Base-by-base conservation (phyloP, 1,140 invertebrate species). In the Lucilia sericata region DNA sequence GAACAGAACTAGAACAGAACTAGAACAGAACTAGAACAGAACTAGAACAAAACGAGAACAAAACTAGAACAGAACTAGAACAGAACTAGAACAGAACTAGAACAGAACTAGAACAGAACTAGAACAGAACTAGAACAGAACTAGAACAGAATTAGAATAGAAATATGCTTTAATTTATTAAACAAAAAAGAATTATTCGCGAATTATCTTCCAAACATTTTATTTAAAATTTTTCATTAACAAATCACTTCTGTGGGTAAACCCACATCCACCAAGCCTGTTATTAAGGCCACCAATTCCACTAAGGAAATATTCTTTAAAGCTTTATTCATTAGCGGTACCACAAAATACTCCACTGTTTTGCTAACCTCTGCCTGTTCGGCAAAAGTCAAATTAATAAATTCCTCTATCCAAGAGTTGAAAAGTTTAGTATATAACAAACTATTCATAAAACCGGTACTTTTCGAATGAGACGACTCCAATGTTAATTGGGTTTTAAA, bases 221-320 rank as follows among this genome's bases (percentile, higher is more conserved):
- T 42, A 42, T 74, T 13, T 19, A 14, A 78, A 51, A 82, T 34
- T 84, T 76, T 74, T 2, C 19, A 7, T 86, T 74, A 90, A 74
- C 89, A 90, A 84, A 89, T 86, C 5, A 87, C 85, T 75, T 90
- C 89, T 12, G 86, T 80, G 2, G 89, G 89, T 42, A 90, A 7
- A 74, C 88, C 13, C 21, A 86, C 89, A 12, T 88, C 51, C 82
- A 78, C 88, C 36, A 90, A 60, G 8, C 87, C 87, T 74, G 87
- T 25, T 82, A 90, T 88, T 14, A 90, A 78, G 51, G 89, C 89
- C 1, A 88, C 83, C 83, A 90, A 87, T 78, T 89, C 89, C 65
- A 88, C 87, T 85, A 89, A 85, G 75, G 88, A 84, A 2, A 90
- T 76, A 86, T 90, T 85, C 14, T 87, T 82, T n/a, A 90, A 81